These are phyloP conservation scores for Calonectris borealis DNA, from an alignment of 2,113 vertebrate species.

Conservation along the genomic window DNA sequence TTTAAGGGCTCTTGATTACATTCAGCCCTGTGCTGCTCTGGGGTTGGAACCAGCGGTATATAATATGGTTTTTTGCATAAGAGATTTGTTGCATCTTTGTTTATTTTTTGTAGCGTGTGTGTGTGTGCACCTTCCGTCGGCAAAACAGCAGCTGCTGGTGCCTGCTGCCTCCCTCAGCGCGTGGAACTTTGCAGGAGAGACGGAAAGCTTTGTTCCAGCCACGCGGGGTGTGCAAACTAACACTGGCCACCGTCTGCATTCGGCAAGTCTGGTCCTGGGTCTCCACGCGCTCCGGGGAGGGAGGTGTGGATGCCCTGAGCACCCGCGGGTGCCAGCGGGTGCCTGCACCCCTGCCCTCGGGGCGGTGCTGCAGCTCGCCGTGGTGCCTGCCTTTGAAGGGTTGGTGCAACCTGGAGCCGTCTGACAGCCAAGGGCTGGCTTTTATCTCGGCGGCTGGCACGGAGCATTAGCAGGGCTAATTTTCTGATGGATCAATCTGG, in stretches of 20 bases:
- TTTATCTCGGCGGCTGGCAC: not conserved
- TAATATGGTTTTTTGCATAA: not conserved
- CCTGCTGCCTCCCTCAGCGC: not conserved
- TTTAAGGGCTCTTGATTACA: not conserved
- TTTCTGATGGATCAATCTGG: conserved; percentile 26
- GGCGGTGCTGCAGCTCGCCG: not conserved
- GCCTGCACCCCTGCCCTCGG: not conserved
- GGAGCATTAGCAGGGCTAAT: not conserved
- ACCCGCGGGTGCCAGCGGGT: not conserved
- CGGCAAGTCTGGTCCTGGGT: not conserved
- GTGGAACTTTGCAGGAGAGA: not conserved
- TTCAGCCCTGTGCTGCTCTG: not conserved
- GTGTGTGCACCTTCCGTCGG: not conserved
- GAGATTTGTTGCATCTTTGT: not conserved
- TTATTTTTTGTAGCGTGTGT: not conserved
- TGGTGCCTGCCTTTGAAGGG: not conserved
- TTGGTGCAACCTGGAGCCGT: not conserved
- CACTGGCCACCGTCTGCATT: fast-evolving
- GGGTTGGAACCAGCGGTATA: not conserved
- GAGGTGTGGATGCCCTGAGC: not conserved
- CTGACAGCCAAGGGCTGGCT: conserved; percentile 5
- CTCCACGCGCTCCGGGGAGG: not conserved
- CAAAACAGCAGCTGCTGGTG: not conserved
- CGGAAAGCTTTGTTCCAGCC: not conserved
- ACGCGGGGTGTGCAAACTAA: not conserved